A percentile compares a stretch with the other conserved stretches of the same genome.
Conservation (phyloP, 2,888 invertebrate genomes). For the Gastrophysa polygoni region DNA sequence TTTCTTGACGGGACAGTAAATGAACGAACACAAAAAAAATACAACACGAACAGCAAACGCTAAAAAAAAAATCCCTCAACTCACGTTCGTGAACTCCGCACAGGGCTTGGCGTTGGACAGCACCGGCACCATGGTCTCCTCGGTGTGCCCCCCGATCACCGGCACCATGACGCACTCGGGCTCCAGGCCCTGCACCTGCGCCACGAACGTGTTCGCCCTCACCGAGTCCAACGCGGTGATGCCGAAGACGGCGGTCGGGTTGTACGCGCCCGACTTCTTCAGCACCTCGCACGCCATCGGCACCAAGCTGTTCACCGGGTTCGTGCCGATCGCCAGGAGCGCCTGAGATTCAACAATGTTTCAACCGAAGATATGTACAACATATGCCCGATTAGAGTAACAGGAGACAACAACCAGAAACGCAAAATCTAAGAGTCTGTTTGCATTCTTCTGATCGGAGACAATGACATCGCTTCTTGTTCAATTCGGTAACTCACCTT, state of each 20-base stretch:
- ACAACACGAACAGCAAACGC: too few species aligned
- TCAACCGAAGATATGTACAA: too few species aligned
- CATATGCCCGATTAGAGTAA: too few species aligned
- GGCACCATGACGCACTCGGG: conserved; percentile 73
- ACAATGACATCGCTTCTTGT: too few species aligned
- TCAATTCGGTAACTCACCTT: conserved; percentile 37
- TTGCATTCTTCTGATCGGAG: too few species aligned
- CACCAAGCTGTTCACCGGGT: conserved; percentile 71
- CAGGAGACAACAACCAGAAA: too few species aligned
- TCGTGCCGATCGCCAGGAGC: conserved; percentile 58
- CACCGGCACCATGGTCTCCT: conserved; percentile 76
- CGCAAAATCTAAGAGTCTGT: too few species aligned
- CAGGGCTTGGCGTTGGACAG: conserved; percentile 71
- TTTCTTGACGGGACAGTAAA: too few species aligned
- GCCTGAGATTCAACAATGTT: conserved; percentile 51
- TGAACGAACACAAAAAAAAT: background rate
- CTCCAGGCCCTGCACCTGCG: conserved; percentile 67
- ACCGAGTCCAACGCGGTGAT: conserved; percentile 76
- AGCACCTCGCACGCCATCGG: conserved; percentile 72
- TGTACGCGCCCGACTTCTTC: conserved; percentile 67
- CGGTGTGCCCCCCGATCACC: conserved; percentile 78
- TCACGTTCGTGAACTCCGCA: conserved; percentile 50
- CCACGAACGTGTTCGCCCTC: conserved; percentile 77
- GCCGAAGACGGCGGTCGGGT: conserved; percentile 72
- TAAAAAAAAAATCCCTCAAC: conserved; percentile 14